Evolutionary conservation across 2,797 vertebrate genomes (phyloP), one percentile per base, ranked within the genome.

Genomic region (Meriones psammophilus): DNA sequence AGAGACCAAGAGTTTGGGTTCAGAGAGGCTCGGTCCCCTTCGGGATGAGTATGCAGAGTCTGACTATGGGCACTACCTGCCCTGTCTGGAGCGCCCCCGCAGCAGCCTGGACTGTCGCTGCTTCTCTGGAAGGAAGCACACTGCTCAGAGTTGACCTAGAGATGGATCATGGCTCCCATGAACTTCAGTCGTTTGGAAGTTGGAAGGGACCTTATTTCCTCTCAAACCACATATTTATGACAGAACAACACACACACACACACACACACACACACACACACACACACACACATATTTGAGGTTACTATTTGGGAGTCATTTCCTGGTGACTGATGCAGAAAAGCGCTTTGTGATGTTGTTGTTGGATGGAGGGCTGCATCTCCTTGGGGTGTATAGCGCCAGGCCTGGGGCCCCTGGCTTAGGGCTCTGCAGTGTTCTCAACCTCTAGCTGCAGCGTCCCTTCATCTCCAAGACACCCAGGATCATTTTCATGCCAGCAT

Each of bases 351-450:
- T 54, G 18, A 33, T 4, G 7, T 58, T n/a, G 50, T 58, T 26
- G 60, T 80, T 54, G 3, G 28, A 4, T 3, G 15, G 74, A n/a
- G 7, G 28, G 17, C 12, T 50, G 13, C 15, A 26, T 69, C 5
- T 18, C 1, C 39, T 54, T 0, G 1, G 60, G 33, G 26, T 2
- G 0, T 6, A 36, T 42, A 6, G 81, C 33, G 15, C 20, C 1
- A 2, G 60, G 28, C 50, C 28, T 1, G 13, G 60, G 42, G 42
- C 13, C 4, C 33, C 78, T 18, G 20, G 24, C 20, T 66, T 39
- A 69, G 80, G 85, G 42, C 1, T 39, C 42, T 50, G 14, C 50
- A 4, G 54, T 0, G 3, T 36, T 6, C 17, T 1, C 13, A 46
- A 17, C 10, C 62, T 71, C 54, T 58, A 22, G 17, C 12, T 39